phyloP scores from a whole-genome alignment of 2,797 vertebrate species.

The Pitangus sulphuratus region DNA sequence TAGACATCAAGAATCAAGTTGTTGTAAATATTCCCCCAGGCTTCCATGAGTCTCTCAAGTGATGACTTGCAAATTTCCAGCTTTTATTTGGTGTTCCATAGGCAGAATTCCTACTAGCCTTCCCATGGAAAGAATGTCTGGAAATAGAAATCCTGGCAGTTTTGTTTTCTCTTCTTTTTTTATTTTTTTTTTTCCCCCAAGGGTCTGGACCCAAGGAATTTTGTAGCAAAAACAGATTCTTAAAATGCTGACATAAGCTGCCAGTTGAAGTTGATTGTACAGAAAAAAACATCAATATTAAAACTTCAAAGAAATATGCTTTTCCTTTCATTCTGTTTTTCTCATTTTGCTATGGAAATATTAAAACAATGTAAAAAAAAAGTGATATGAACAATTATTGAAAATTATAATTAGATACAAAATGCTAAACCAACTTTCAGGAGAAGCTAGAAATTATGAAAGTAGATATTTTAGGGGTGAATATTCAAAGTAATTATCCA shows the following conservation, averaged over 20 bases:
- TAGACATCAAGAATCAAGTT: neutral
- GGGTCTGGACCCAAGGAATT: neutral
- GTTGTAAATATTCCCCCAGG: neutral
- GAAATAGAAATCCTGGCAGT: neutral
- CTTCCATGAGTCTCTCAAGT: neutral
- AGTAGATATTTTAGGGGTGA: neutral
- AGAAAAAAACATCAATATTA: neutral
- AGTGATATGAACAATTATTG: neutral
- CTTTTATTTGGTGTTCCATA: neutral
- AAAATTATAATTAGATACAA: neutral
- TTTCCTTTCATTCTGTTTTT: neutral
- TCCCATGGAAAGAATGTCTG: neutral
- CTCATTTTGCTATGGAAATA: neutral
- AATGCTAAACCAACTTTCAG: neutral
- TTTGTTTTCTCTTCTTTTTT: neutral
- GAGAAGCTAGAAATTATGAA: neutral
- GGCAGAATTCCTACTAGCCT: neutral
- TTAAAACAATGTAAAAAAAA: rapidly evolving
- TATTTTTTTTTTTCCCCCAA: too few species aligned
- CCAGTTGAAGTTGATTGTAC: neutral
- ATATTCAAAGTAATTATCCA: neutral
- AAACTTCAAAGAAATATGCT: neutral
- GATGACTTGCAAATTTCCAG: neutral
- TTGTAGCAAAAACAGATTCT: neutral
- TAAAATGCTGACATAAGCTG: neutral